A percentile compares a stretch with the other conserved stretches of the same genome.
Evolutionary conservation across 2,113 vertebrate species (phyloP).

Genomic region (Coptodon rendalli): DNA sequence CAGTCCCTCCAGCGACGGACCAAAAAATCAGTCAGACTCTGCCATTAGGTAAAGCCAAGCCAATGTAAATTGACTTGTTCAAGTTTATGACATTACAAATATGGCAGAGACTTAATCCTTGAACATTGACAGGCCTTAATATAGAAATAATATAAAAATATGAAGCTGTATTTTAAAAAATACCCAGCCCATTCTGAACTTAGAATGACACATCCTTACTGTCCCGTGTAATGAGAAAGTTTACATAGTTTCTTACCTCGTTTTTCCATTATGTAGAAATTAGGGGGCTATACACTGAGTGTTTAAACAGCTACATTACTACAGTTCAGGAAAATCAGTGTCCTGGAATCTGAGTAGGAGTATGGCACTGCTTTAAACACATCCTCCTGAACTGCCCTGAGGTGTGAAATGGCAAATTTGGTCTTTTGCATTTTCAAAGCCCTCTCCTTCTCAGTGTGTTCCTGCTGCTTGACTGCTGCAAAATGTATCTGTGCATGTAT

Average conservation of each 20-base stretch:
- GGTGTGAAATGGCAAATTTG: conserved; percentile 15
- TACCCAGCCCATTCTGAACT: background rate
- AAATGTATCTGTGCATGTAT: background rate
- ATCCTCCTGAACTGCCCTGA: background rate
- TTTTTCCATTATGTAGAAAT: background rate
- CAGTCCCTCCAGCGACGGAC: background rate
- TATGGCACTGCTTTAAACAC: conserved; percentile 1
- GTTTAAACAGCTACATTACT: background rate
- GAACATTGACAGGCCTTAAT: background rate
- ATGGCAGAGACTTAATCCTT: background rate
- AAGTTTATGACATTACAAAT: background rate
- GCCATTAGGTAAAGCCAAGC: background rate
- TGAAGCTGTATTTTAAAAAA: background rate
- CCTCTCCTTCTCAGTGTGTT: background rate
- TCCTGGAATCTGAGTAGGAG: conserved; percentile 8
- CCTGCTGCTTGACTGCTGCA: background rate
- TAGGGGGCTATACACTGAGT: background rate
- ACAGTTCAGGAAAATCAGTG: background rate
- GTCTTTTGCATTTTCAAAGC: conserved; percentile 20
- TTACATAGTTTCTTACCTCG: background rate
- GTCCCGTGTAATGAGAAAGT: background rate
- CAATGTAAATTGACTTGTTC: background rate
- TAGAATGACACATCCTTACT: background rate
- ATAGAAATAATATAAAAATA: background rate
- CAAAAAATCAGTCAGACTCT: background rate